phyloP scores from a whole-genome alignment of 1,140 invertebrate species.

The Hypothenemus hampei region DNA sequence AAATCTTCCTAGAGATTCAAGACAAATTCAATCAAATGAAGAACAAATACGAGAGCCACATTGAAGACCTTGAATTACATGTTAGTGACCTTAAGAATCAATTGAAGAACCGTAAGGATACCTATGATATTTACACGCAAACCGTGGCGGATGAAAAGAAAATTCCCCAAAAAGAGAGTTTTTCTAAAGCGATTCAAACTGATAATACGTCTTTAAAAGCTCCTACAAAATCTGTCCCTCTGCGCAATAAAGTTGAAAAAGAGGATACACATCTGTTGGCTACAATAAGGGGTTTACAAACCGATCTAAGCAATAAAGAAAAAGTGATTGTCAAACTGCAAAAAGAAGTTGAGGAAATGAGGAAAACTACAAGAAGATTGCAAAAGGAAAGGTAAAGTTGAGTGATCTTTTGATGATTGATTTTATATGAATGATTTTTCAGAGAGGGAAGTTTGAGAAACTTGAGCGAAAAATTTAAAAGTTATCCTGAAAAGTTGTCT shows the following conservation, averaged over 20 bases:
- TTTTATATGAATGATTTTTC: neutral
- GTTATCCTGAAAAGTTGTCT: constrained; percentile 39
- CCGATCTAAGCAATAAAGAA: constrained; percentile 67
- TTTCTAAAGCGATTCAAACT: constrained; percentile 33
- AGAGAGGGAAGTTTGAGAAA: constrained; percentile 53
- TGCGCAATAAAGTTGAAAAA: constrained; percentile 44
- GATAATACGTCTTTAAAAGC: constrained; percentile 12
- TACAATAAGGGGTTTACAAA: constrained; percentile 69
- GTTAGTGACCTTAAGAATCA: constrained; percentile 46
- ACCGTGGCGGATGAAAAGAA: constrained; percentile 33
- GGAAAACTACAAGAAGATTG: constrained; percentile 66
- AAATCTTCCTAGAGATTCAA: constrained; percentile 63
- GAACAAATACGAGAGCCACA: constrained; percentile 67
- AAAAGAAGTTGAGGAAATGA: constrained; percentile 67
- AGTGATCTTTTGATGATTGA: neutral
- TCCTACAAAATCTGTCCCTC: neutral
- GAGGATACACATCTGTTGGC: constrained; percentile 71
- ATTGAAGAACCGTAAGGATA: constrained; percentile 37
- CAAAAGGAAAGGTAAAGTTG: constrained; percentile 63
- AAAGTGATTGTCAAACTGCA: constrained; percentile 63
- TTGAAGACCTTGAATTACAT: constrained; percentile 65
- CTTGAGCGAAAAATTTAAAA: constrained; percentile 39
- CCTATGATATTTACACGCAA: constrained; percentile 43
- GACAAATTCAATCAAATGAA: constrained; percentile 70
- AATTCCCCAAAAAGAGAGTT: constrained; percentile 37